These are phyloP conservation scores for Chelonus formosanus DNA, from an alignment of 2,888 invertebrate species.

Conservation along the genomic window DNA sequence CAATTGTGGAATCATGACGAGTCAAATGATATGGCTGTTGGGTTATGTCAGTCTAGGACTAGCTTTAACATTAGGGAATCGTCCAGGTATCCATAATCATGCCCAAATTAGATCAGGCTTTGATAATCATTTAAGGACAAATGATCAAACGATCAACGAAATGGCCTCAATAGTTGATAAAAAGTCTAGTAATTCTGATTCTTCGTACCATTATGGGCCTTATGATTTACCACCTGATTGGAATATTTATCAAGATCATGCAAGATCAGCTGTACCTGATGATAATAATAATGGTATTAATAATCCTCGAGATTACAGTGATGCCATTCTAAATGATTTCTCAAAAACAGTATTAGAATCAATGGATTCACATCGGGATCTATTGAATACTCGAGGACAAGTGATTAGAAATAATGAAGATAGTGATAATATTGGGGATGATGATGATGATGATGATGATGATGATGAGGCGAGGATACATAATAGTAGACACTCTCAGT, in stretches of 20 bases:
- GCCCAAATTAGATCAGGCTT: constrained; percentile 38
- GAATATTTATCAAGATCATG: constrained; percentile 21
- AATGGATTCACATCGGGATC: not conserved
- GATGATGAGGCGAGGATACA: no score
- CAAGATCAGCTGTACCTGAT: constrained; percentile 15
- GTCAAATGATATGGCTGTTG: constrained; percentile 59
- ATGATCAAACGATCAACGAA: constrained; percentile 3
- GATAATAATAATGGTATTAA: constrained; percentile 12
- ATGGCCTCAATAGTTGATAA: constrained; percentile 1
- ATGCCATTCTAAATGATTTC: constrained; percentile 38
- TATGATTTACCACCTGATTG: constrained; percentile 32
- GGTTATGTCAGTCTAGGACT: constrained; percentile 60
- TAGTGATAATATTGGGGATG: no score
- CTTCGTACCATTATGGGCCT: constrained; percentile 24
- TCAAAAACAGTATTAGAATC: constrained; percentile 38
- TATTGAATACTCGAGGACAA: constrained; percentile 6
- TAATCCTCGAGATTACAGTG: constrained; percentile 12
- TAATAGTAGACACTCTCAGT: not conserved
- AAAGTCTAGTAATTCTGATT: constrained; percentile 23
- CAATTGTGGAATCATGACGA: constrained; percentile 52
- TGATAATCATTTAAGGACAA: constrained; percentile 25
- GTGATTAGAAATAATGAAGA: not conserved
- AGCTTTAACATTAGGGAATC: constrained; percentile 57
- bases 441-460: no score
- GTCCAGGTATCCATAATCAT: constrained; percentile 41